Evolutionary conservation across 1,140 invertebrate species (phyloP), one percentile per base, ranked within the genome.

Genomic region (Brachionus manjavacas): DNA sequence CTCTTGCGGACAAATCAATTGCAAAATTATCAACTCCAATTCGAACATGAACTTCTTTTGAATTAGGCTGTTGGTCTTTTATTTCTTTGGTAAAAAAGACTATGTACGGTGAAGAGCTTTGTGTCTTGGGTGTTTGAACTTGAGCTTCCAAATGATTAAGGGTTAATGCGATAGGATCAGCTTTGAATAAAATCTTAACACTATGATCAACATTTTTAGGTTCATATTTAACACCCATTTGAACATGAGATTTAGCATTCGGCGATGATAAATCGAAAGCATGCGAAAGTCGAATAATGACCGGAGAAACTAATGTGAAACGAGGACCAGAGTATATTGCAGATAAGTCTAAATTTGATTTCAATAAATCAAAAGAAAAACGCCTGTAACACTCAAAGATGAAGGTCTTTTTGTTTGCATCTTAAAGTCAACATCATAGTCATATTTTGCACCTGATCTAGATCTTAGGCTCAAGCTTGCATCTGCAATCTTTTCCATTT

Each of bases 331-430:
- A 2, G 28, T 81, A 64, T 46, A n/a, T 4, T 11, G 43, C 4
- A 0, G 79, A 64, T 16, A 81, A 81, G 12, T 81, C 79, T 16
- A 81, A 23, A 39, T 81, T 64, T 60, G 79, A 60, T 4, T 81
- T 68, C 6, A 81, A 68, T 23, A 68, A 23, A 41, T 25, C 28
- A 64, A 25, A 6, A 14, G 41, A 25, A 9, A 64, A 11, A 16
- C n/a, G 3, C 79, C 79, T 23, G 28, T 12, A 3, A 81, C 20
- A 9, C 25, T 9, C 11, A 64, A 64, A 4, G 20, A 4, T 11
- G 64, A 43, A 20, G 49, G 49, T 25, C 39, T 2, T 49, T 9
- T 28, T 11, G 72, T 76, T 23, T 76, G 20, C 20, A 49, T 49
- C 4, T 76, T 23, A 11, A 76, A 76, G 11, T 76, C 41, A 25